phyloP scores from a whole-genome alignment of 2,797 vertebrate species.

The Bradypodion ventrale region DNA sequence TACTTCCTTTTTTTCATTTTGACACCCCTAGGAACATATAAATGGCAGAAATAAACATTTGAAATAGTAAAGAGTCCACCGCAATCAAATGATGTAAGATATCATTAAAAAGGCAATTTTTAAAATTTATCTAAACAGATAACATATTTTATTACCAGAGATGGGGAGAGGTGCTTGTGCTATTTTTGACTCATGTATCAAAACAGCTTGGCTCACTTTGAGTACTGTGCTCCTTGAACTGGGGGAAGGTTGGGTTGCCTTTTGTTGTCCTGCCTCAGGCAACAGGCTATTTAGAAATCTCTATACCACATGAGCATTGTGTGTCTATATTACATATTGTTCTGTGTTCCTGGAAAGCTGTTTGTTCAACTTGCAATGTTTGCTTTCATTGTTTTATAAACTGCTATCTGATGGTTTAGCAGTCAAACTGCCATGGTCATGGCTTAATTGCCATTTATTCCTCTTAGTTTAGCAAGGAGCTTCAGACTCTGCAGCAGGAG shows the following conservation, averaged over 20 bases:
- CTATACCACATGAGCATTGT: neutral
- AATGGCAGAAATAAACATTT: neutral
- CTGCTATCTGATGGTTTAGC: neutral
- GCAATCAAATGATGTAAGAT: neutral
- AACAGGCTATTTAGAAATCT: neutral
- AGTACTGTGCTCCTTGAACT: neutral
- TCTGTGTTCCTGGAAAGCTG: neutral
- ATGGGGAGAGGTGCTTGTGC: neutral
- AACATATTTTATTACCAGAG: neutral
- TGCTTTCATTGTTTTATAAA: neutral
- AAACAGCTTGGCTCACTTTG: neutral
- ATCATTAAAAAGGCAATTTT: neutral
- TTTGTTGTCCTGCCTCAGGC: neutral
- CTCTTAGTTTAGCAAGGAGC: neutral
- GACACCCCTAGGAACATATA: neutral
- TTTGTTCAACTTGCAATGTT: neutral
- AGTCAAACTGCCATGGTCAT: neutral
- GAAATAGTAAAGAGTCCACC: neutral
- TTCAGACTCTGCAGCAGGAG: too few species aligned
- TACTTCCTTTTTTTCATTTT: neutral
- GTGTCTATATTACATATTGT: neutral
- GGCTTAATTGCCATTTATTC: neutral
- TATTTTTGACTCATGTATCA: neutral
- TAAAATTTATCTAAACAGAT: neutral
- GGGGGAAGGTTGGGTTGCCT: neutral